Conservation (phyloP, 2,888 invertebrate genomes). For the Deroplatys truncata region DNA sequence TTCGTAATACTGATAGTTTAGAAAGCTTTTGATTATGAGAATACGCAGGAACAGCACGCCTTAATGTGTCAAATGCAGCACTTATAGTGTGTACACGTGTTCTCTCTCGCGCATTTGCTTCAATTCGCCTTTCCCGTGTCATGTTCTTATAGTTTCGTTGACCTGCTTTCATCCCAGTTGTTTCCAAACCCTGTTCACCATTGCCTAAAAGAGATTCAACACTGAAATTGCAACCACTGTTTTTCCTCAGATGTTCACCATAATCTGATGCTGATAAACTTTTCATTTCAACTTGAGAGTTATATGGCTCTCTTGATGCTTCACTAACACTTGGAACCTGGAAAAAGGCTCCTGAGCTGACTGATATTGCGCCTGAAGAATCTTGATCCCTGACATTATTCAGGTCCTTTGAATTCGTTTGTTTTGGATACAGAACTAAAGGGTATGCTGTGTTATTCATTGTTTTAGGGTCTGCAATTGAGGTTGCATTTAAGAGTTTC, state of each 20-base stretch:
- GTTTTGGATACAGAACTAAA: neutral
- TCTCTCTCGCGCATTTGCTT: constrained; percentile 89
- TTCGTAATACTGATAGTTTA: constrained; percentile 85
- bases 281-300: neutral
- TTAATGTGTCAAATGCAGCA: constrained; percentile 87
- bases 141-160: constrained; percentile 93
- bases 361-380: neutral
- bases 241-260: neutral
- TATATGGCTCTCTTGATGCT: neutral
- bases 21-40: constrained; percentile 91
- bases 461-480: neutral
- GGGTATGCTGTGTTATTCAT: neutral
- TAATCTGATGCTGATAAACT: neutral
- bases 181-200: neutral
- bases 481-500: neutral
- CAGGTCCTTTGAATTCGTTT: neutral
- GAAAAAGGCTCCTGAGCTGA: neutral
- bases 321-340: neutral
- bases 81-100: constrained; percentile 94
- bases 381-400: neutral
- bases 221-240: constrained; percentile 14
- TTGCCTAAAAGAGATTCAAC: constrained; percentile 22
- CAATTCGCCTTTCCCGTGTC: constrained; percentile 87
- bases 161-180: neutral
- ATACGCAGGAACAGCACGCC: constrained; percentile 82